Conservation (phyloP, 2,113 vertebrate species). For the Ranitomeya variabilis region DNA sequence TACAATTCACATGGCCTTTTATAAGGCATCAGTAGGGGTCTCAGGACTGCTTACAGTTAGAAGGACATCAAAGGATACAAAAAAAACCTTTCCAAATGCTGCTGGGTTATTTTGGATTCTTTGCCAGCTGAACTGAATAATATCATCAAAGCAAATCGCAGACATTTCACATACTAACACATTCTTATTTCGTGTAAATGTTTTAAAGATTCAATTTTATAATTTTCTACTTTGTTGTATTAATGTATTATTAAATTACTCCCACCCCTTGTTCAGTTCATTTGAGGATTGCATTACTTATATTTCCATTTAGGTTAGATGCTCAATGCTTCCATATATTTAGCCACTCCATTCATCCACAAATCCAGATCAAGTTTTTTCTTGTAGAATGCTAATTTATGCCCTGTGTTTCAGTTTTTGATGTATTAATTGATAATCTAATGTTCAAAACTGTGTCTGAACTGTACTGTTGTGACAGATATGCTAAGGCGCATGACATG, state of each 20-base stretch:
- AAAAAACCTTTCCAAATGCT: too few relatives aligned
- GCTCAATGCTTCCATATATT: neutral
- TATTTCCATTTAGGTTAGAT: neutral
- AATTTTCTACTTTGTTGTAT: neutral
- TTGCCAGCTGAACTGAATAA: neutral
- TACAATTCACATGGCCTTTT: too few relatives aligned
- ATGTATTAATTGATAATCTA: slow-evolving; percentile 13
- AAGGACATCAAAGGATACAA: too few relatives aligned
- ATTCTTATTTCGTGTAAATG: neutral
- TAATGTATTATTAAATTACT: neutral
- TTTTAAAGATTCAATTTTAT: neutral
- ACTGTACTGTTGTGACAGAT: slow-evolving; percentile 9
- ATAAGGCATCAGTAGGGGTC: too few relatives aligned
- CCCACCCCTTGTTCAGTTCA: neutral
- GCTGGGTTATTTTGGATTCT: neutral
- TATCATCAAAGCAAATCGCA: neutral
- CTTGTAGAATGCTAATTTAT: neutral
- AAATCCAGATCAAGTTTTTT: neutral
- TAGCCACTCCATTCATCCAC: neutral
- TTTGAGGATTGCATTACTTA: neutral
- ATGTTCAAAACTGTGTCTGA: neutral
- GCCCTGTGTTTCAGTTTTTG: neutral
- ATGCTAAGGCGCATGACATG: neutral
- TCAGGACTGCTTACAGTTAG: too few relatives aligned
- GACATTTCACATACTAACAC: neutral